These are phyloP conservation scores for Turnix velox DNA, from an alignment of 2,113 vertebrate species.

Conservation along the genomic window DNA sequence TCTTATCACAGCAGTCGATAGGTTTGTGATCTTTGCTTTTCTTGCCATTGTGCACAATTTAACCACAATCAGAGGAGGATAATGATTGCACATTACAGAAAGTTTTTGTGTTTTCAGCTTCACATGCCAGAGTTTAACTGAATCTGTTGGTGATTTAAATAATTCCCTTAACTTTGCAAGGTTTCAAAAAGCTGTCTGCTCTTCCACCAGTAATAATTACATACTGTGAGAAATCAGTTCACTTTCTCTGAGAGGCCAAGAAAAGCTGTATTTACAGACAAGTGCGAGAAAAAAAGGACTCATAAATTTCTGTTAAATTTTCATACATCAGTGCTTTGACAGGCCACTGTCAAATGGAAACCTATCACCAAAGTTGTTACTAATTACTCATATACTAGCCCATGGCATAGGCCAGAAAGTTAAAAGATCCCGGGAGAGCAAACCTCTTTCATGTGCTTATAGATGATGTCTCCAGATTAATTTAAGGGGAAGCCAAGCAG, in stretches of 20 bases:
- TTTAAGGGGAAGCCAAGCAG: neutral
- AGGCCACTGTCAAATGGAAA: neutral
- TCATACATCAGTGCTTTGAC: neutral
- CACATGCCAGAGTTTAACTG: neutral
- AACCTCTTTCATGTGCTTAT: neutral
- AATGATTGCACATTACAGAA: neutral
- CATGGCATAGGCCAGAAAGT: neutral
- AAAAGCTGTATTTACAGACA: neutral
- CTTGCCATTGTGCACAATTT: neutral
- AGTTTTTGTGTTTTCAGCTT: slow-evolving; percentile 38
- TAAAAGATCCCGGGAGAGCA: neutral
- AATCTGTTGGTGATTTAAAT: neutral
- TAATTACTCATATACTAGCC: neutral
- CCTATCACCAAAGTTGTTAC: neutral
- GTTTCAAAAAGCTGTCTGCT: neutral
- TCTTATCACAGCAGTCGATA: slow-evolving; percentile 21
- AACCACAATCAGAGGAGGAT: neutral
- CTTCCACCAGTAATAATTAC: neutral
- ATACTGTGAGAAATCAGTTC: neutral
- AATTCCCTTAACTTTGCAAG: neutral
- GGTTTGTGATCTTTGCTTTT: slow-evolving; percentile 14
- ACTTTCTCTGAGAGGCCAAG: neutral
- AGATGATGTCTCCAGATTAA: neutral
- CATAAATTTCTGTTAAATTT: neutral
- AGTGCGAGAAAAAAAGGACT: neutral